These are phyloP conservation scores for Netelia fuscicornis DNA, from an alignment of 2,888 invertebrate species.

Conservation along the genomic window DNA sequence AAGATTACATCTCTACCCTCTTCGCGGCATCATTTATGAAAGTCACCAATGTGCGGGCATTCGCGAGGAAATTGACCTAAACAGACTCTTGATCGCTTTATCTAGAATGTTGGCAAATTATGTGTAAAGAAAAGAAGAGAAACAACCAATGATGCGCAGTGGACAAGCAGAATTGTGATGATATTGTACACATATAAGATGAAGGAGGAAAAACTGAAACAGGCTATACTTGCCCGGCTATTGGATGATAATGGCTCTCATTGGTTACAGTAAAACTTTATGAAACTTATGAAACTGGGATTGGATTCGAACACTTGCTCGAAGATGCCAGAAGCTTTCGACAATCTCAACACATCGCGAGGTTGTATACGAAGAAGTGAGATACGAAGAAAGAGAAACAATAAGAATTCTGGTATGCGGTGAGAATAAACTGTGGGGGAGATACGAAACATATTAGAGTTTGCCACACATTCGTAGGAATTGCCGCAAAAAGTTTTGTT, in stretches of 20 bases:
- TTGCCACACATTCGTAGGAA: slow-evolving; percentile 71
- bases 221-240: slow-evolving; percentile 67
- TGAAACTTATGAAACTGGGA: slow-evolving; percentile 81
- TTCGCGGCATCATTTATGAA: slow-evolving; percentile 1
- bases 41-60: not conserved
- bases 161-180: slow-evolving; percentile 19
- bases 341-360: slow-evolving; percentile 37
- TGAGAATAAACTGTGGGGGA: slow-evolving; percentile 63
- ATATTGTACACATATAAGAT: not conserved
- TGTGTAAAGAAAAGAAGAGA: slow-evolving; percentile 42
- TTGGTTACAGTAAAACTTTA: slow-evolving; percentile 75
- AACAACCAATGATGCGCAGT: slow-evolving; percentile 18
- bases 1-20: not conserved
- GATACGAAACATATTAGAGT: slow-evolving; percentile 81
- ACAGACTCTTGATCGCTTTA: not conserved
- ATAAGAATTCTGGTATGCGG: slow-evolving; percentile 55
- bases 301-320: slow-evolving; percentile 76
- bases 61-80: too few species aligned
- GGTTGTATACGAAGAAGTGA: slow-evolving; percentile 33
- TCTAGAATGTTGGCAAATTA: not conserved
- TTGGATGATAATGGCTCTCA: slow-evolving; percentile 78
- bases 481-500: slow-evolving; percentile 76
- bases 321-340: slow-evolving; percentile 66
- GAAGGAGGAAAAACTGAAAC: not conserved
- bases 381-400: slow-evolving; percentile 45